These are phyloP conservation scores for Enteromius argenteus DNA, from an alignment of 2,797 vertebrate genomes.

Conservation along the genomic window DNA sequence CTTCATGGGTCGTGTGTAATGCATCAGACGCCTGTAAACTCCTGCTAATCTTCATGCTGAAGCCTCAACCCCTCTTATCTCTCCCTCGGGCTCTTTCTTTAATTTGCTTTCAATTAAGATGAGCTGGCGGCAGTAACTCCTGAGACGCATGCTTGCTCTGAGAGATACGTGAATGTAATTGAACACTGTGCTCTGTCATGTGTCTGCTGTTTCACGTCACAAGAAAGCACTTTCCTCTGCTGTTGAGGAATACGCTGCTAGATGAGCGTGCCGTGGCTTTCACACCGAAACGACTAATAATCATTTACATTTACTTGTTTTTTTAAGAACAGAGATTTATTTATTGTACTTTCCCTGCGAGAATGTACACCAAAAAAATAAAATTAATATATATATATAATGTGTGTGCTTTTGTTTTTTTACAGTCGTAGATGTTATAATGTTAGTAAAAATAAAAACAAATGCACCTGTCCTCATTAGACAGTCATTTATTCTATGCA, in stretches of 20 bases:
- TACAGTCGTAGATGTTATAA: neutral
- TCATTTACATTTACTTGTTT: neutral
- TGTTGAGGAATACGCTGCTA: neutral
- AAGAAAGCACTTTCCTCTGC: slow-evolving; percentile 32
- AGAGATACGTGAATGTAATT: slow-evolving; percentile 38
- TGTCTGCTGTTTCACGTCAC: slow-evolving; percentile 44
- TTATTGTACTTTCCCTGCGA: neutral
- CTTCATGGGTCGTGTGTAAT: slow-evolving; percentile 27
- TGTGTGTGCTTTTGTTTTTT: too few relatives aligned
- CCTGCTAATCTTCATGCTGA: slow-evolving; percentile 38
- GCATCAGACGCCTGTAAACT: slow-evolving; percentile 37
- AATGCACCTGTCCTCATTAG: neutral
- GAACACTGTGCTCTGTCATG: slow-evolving; percentile 30
- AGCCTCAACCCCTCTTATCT: slow-evolving; percentile 35
- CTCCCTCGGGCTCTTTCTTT: slow-evolving; percentile 26
- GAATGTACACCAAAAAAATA: neutral
- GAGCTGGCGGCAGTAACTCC: neutral
- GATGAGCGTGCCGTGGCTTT: neutral
- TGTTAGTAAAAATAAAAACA: neutral
- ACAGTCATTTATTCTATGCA: neutral
- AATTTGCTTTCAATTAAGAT: slow-evolving; percentile 55
- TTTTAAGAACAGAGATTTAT: neutral
- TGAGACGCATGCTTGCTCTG: neutral
- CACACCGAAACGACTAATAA: neutral
- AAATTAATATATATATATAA: too few relatives aligned